phyloP scores from a whole-genome alignment of 2,888 invertebrate genomes.

The Hartigia nigra region DNA sequence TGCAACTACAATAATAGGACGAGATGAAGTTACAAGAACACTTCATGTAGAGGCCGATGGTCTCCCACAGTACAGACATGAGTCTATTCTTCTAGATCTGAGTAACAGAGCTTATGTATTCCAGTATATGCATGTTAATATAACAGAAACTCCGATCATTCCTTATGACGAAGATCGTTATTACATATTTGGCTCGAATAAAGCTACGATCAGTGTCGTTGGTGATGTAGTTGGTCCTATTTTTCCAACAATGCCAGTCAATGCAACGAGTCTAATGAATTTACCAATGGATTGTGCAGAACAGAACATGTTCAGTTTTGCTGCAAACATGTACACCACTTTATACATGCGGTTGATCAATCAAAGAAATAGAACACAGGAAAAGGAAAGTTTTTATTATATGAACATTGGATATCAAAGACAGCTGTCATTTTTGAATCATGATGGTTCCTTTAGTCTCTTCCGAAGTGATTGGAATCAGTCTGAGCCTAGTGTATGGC shows the following conservation, averaged over 20 bases:
- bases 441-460: slow-evolving; percentile 89
- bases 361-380: slow-evolving; percentile 85
- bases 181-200: slow-evolving; percentile 94
- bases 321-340: slow-evolving; percentile 91
- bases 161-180: slow-evolving; percentile 91
- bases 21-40: slow-evolving; percentile 74
- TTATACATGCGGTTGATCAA: slow-evolving; percentile 92
- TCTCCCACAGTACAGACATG: slow-evolving; percentile 90
- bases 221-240: slow-evolving; percentile 95
- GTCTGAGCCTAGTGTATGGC: slow-evolving; percentile 88
- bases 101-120: slow-evolving; percentile 92
- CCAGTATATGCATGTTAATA: slow-evolving; percentile 95
- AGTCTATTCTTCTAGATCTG: slow-evolving; percentile 90
- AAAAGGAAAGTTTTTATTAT: slow-evolving; percentile 84
- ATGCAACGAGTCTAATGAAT: slow-evolving; percentile 82
- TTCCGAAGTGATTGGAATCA: slow-evolving; percentile 96
- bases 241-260: slow-evolving; percentile 92
- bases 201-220: slow-evolving; percentile 83
- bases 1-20: slow-evolving; percentile 80
- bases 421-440: slow-evolving; percentile 90
- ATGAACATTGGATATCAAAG: slow-evolving; percentile 92
- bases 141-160: slow-evolving; percentile 92
- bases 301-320: slow-evolving; percentile 97
- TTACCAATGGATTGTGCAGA: slow-evolving; percentile 93
- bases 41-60: slow-evolving; percentile 89